phyloP scores from a whole-genome alignment of 1,140 invertebrate species.

The Pentalonia nigronervosa region DNA sequence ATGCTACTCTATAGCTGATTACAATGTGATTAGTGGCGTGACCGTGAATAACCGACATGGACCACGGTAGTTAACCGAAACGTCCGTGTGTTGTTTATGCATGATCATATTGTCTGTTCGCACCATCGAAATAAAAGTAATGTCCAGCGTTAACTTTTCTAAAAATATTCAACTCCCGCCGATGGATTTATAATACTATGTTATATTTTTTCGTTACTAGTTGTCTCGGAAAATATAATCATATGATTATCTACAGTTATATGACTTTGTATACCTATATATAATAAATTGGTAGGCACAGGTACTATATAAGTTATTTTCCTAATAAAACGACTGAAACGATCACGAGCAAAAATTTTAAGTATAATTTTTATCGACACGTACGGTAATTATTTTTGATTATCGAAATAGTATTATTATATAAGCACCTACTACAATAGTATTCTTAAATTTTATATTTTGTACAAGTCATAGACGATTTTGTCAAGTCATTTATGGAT shows the following conservation, averaged over 20 bases:
- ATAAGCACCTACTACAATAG: no score
- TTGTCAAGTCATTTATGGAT: not conserved
- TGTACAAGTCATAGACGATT: not conserved
- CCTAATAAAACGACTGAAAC: not conserved
- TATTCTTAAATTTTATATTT: conserved; percentile 7
- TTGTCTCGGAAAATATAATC: not conserved
- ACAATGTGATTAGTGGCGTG: not conserved
- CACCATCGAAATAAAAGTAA: not conserved
- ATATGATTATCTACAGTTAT: not conserved
- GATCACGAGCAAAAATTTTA: not conserved
- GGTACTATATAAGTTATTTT: not conserved
- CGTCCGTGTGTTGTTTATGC: not conserved
- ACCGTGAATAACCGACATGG: not conserved
- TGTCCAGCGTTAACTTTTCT: not conserved
- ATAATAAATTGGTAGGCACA: not conserved
- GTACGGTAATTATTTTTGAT: not conserved
- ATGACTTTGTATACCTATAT: not conserved
- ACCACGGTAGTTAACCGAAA: not conserved
- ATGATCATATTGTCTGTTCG: not conserved
- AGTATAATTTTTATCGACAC: not conserved
- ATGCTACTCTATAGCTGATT: not conserved
- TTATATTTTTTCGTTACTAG: not conserved
- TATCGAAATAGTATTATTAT: not conserved
- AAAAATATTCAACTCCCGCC: not conserved
- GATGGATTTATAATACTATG: not conserved